Evolutionary conservation across 64 coral and sea anemone species (phyloP).

Genomic region (Montipora capricornis): DNA sequence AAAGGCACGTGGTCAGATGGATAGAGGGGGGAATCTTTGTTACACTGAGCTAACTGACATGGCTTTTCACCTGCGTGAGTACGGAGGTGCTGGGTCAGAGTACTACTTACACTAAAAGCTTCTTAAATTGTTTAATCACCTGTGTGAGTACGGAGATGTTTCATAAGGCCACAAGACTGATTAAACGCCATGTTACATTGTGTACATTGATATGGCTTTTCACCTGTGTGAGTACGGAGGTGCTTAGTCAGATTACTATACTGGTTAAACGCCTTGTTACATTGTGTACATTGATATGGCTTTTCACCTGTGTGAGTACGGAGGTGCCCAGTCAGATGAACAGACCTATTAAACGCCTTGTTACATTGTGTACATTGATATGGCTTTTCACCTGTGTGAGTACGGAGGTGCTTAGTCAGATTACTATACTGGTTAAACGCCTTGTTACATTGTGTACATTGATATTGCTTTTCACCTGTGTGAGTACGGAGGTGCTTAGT

Average conservation of each 20-base stretch:
- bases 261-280: not conserved
- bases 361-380: not conserved
- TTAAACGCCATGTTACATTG: not conserved
- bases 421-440: not conserved
- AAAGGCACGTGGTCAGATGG: too few relatives aligned
- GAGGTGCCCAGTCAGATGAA: not conserved
- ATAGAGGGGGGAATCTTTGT: too few relatives aligned
- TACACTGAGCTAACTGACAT: too few relatives aligned
- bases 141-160: not conserved
- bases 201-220: not conserved
- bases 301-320: not conserved
- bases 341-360: not conserved
- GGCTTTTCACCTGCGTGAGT: too few relatives aligned
- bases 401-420: not conserved
- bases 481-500: not conserved
- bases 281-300: conserved; percentile 1
- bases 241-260: not conserved
- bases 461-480: conserved; percentile 8
- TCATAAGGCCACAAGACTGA: not conserved
- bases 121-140: not conserved
- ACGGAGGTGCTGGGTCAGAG: too few relatives aligned
- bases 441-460: conserved; percentile 5
- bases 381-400: conserved; percentile 7
- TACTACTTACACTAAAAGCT: too few relatives aligned
- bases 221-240: conserved; percentile 3